Evolutionary conservation across 2,113 vertebrate species (phyloP).

Genomic region (Anas platyrhynchos): DNA sequence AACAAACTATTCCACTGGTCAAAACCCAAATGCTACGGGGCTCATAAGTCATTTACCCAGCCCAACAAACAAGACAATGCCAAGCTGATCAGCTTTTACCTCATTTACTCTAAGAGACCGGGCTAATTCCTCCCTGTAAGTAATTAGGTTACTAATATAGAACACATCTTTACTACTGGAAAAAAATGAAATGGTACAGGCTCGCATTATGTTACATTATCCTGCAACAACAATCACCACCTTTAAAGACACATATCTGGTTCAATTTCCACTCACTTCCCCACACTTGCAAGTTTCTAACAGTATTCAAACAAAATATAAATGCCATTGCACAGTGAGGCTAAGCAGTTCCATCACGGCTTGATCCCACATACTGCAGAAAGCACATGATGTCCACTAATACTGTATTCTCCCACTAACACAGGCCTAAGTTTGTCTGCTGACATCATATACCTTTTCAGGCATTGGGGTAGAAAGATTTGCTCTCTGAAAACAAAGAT

Average conservation of each 20-base stretch:
- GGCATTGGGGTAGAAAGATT: neutral
- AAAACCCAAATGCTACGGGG: neutral
- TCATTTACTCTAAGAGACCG: constrained; percentile 41
- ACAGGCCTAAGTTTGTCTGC: neutral
- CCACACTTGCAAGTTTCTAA: neutral
- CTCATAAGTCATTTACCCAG: neutral
- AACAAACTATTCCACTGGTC: neutral
- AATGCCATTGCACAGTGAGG: neutral
- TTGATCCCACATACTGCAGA: constrained; percentile 9
- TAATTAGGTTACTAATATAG: constrained; percentile 62
- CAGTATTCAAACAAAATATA: neutral
- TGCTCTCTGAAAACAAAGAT: neutral
- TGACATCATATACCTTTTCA: neutral
- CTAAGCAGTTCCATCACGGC: neutral
- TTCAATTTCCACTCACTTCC: neutral
- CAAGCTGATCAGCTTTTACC: constrained; percentile 56
- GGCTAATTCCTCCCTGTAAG: constrained; percentile 45
- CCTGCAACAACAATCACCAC: neutral
- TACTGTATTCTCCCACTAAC: neutral
- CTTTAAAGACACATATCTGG: neutral
- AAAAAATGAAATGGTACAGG: neutral
- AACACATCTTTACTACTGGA: constrained; percentile 25
- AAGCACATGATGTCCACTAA: neutral
- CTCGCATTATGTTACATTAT: neutral
- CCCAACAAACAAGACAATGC: neutral